Conservation (phyloP, 2,797 vertebrate species). For the Gymnopithys bicolor region DNA sequence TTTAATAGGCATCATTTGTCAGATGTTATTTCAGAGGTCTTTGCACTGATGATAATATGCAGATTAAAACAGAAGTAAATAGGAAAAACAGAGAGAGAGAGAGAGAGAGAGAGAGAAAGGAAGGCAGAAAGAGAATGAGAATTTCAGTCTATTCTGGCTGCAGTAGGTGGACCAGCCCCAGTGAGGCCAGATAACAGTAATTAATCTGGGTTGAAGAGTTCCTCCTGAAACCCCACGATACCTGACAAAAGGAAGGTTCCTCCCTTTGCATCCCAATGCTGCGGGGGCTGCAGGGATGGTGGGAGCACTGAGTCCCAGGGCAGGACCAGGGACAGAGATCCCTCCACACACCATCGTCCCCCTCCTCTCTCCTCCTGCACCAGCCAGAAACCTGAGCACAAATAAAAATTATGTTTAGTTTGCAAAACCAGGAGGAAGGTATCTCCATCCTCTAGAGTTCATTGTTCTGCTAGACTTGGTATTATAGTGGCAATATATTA, state of each 20-base stretch:
- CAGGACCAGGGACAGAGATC: accelerated
- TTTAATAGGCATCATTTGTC: constrained; percentile 82
- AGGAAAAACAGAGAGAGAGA: background rate
- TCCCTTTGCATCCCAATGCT: background rate
- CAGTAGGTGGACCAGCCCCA: constrained; percentile 22
- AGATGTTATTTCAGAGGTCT: constrained; percentile 77
- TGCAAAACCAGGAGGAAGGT: constrained; percentile 63
- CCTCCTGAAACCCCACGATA: background rate
- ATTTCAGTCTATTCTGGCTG: background rate
- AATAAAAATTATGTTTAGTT: constrained; percentile 70
- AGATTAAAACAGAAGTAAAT: constrained; percentile 83
- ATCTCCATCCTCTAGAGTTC: constrained; percentile 62
- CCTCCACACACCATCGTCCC: accelerated
- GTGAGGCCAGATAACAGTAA: constrained; percentile 42
- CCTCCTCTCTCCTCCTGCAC: background rate
- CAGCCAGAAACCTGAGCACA: constrained; percentile 3
- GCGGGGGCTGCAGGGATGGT: background rate
- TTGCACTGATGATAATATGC: constrained; percentile 80
- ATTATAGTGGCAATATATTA: constrained; percentile 66
- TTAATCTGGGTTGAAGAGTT: constrained; percentile 61
- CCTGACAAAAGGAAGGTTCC: background rate
- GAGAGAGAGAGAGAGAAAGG: background rate
- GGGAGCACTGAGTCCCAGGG: background rate
- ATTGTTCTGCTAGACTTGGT: constrained; percentile 69
- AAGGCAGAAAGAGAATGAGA: background rate